Base-by-base conservation (phyloP, 1,140 invertebrate species). In the Hycleus phaleratus region DNA sequence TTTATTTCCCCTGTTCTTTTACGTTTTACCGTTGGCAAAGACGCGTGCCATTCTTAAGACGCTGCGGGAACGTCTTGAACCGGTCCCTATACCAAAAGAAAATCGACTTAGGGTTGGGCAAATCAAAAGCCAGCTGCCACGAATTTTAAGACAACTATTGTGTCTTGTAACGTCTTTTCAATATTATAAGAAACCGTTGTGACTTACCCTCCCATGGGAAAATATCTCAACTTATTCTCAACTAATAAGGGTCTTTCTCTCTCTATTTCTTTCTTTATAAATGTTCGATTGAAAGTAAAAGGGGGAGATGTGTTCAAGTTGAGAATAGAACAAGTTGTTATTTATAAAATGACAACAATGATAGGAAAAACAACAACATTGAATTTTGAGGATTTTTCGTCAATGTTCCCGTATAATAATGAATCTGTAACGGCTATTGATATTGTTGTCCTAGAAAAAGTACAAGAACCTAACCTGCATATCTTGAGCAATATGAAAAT, bases 41-140 rank as follows among this genome's bases (percentile, higher is more conserved):
- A 60, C 62, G 54, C 59, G 56, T 51, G 59, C 59, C 44, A 25
- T 56, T 58, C 60, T 64, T 58, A 64, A 64, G 62, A 61, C 49
- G 62, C 49, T 46, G 26, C 42, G 64, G 49, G 57, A 63, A 61
- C 49, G 43, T 61, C 62, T 66, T 61, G 52, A 53, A 60, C 40
- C 42, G 51, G 43, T 9, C 18, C 51, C 42, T 51, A 56, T 32
- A 46, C 43, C 32, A 61, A 26, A 44, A 59, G 38, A 38, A 50
- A 56, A 49, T 54, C 61, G 61, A 62, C 64, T 65, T 66, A 58
- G 64, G 66, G 64, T 64, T 32, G 66, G 64, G 64, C 61, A 62
- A 64, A 68, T 68, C 66, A 68, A 68, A 66, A 66, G 56, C 64
- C 66, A 68, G 66, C 64, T 68, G 66, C 61, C 57, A 56, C 56